Base-by-base conservation (phyloP, 2,113 vertebrate species). In the Lagenorhynchus albirostris region DNA sequence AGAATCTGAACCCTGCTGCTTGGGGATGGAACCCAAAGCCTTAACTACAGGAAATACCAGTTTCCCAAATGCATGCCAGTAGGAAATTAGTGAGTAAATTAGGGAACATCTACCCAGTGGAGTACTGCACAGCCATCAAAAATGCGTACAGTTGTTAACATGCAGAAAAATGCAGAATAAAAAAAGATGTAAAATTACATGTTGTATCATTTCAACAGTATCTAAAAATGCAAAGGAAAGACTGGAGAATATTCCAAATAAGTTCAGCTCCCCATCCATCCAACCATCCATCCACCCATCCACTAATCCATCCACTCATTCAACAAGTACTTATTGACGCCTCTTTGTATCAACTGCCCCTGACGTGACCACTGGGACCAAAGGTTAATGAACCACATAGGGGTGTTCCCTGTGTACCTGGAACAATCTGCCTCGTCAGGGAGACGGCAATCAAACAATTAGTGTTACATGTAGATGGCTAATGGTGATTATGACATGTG, bases 101-200 rank as follows among this genome's bases (percentile, higher is more conserved):
- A 80, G 21, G 36, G 11, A 38, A 17, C 38, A 11, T 38, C 20
- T 7, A 20, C 44, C 21, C 5, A 17, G 1, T 31, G 76, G 76
- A 95, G n/a, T 67, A 73, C 33, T 77, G 76, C 3, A 29, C 8
- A n/a, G 38, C 7, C 25, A 67, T 83, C 29, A 97, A 95, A 95
- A 93, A 79, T 36, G 55, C 7, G 10, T 36, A 71, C 0, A 2
- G 5, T 21, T 53, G 17, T 79, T 67, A 41, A 88, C 11, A 65
- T 41, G 62, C 0, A 74, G 76, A 76, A 88, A 65, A 70, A 44
- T 17, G 18, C 12, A 62, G 21, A 44, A n/a, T 44, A 20, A 44
- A 53, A 53, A 90, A 47, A 74, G 23, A 89, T 25, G 68, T 8
- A 89, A 83, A 68, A 74, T 60, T 44, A n/a, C 29, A 33, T 3